Evolutionary conservation across 2,113 vertebrate species (phyloP).

Genomic region (Chaetura pelagica): DNA sequence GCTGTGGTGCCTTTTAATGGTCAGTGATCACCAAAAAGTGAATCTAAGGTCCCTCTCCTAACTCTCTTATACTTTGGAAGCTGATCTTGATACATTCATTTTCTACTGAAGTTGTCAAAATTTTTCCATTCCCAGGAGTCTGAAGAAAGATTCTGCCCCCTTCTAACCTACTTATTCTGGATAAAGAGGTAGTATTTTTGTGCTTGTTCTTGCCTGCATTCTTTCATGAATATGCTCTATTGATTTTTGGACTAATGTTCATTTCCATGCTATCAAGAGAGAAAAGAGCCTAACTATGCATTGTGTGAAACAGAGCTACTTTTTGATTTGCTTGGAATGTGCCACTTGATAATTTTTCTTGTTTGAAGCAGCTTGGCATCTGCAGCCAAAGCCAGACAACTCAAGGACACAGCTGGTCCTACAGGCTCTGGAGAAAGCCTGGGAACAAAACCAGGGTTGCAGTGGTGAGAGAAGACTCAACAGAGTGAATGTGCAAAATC

Average conservation of each 20-base stretch:
- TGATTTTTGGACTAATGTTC: slow-evolving; percentile 7
- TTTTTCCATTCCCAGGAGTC: not conserved
- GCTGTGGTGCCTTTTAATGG: not conserved
- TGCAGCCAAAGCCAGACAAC: slow-evolving; percentile 9
- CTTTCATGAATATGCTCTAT: not conserved
- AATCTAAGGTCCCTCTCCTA: not conserved
- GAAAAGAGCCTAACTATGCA: not conserved
- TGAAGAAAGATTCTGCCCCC: not conserved
- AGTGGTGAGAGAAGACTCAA: slow-evolving; percentile 15
- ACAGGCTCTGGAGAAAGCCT: slow-evolving; percentile 44
- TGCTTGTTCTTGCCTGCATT: not conserved
- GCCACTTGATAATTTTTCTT: slow-evolving; percentile 43
- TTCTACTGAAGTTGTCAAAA: not conserved
- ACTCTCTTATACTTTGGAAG: not conserved
- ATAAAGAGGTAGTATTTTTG: not conserved
- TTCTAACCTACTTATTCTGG: not conserved
- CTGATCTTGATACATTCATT: not conserved
- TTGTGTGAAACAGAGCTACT: slow-evolving; percentile 15
- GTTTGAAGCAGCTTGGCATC: slow-evolving; percentile 44
- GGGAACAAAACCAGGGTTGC: slow-evolving; percentile 41
- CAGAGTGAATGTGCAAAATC: slow-evolving; percentile 1
- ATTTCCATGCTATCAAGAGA: not conserved
- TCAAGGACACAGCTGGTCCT: slow-evolving; percentile 63
- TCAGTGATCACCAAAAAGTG: not conserved
- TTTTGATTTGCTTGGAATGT: not conserved